phyloP scores from a whole-genome alignment of 2,113 vertebrate species.

The Camelus dromedarius region DNA sequence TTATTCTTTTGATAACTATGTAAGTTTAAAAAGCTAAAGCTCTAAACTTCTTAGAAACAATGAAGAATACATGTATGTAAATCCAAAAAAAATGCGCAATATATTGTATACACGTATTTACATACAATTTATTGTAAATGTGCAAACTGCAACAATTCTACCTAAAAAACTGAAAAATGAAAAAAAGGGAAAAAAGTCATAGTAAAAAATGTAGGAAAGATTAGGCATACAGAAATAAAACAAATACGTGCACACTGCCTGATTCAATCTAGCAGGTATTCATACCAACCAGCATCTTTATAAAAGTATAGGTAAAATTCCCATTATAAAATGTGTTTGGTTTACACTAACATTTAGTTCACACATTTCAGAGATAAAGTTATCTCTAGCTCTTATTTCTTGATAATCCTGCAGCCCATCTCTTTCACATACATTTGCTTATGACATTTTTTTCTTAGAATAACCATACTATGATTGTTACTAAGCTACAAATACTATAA shows the following conservation, averaged over 20 bases:
- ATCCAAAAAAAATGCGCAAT: too few relatives aligned
- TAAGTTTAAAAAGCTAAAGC: too few relatives aligned
- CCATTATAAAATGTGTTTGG: background rate
- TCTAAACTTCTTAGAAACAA: too few relatives aligned
- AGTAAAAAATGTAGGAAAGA: background rate
- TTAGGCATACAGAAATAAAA: background rate
- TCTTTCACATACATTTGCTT: constrained; percentile 21
- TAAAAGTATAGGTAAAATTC: background rate
- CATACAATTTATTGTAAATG: too few relatives aligned
- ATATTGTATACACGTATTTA: too few relatives aligned
- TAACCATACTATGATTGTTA: background rate
- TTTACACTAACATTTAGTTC: constrained; percentile 28
- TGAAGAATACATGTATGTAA: too few relatives aligned
- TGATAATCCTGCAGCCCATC: background rate
- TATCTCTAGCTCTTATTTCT: background rate
- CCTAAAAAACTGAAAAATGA: too few relatives aligned
- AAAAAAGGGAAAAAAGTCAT: too few relatives aligned
- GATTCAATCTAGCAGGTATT: background rate
- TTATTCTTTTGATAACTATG: too few relatives aligned
- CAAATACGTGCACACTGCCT: background rate
- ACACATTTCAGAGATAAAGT: constrained; percentile 15
- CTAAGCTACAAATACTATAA: background rate
- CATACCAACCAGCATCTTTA: background rate
- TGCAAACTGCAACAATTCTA: too few relatives aligned
- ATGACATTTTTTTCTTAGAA: constrained; percentile 55